Base-by-base conservation (phyloP, 2,113 vertebrate species). In the Galemys pyrenaicus region DNA sequence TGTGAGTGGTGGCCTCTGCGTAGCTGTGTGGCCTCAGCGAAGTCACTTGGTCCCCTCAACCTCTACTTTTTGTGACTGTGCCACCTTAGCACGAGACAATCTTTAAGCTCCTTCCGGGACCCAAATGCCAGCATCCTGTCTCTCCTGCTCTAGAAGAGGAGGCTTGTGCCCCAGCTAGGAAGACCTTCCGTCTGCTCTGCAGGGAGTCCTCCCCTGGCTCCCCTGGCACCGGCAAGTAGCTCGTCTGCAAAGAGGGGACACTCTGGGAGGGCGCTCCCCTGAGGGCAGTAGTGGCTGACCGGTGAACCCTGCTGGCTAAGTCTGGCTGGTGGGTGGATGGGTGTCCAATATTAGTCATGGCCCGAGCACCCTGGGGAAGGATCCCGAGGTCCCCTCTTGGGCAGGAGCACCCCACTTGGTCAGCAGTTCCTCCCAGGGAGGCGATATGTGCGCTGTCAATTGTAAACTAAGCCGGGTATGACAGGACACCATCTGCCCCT, bases 341-440 rank as follows among this genome's bases (percentile, higher is more conserved):
- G 24, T 19, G n/a, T 20, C 37, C 32, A 10, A 9, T 1, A 74
- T 35, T 32, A 6, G 30, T 0, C 0, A 9, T 16, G 10, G 56
- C 26, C 32, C 3, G 24, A 44, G 32, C 41, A 12, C 51, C 2
- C 24, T 1, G 6, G 35, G 62, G 68, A 68, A 30, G 28, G 44
- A 9, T 3, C 26, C 51, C 41, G 22, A 20, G 54, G 20, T 28
- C 51, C 83, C 37, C 46, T 20, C n/a, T n/a, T 1, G 17, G 60
- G 7, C 24, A 70, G 6, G 49, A 62, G 73, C 26, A 13, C 64
- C 16, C 67, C 10, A 7, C 37, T 24, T 12, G 15, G 32, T 28
- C 26, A 13, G 56, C 4, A 13, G 44, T 46, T 28, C 68, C 26
- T n/a, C 56, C 5, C 0, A 1, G 19, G 22, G 9, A 81, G 26